Base-by-base conservation (phyloP, 92 coral and sea anemone genomes). In the Virgularia gustaviana region DNA sequence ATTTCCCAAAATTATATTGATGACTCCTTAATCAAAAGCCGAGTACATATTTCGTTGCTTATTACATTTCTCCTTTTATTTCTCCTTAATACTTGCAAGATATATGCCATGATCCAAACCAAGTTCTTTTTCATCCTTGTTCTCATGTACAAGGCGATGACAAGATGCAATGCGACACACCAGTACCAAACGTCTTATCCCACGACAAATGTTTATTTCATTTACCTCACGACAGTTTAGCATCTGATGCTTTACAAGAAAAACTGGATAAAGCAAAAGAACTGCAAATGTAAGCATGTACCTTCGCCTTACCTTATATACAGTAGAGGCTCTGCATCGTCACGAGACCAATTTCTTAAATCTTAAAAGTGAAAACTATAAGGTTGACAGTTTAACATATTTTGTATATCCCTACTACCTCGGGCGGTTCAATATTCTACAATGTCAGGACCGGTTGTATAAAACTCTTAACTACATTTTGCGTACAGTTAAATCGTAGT, bases 41-140 rank as follows among this genome's bases (percentile, higher is more conserved):
- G 6, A 55, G 12, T 63, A 71, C n/a, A 31, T 30, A 35, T 29
- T 16, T 5, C 11, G 39, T 8, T 32, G 15, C 16, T 13, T 5
- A 4, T 44, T 2, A 32, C 9, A 31, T 44, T 31, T 61, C n/a
- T 41, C 45, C 30, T 72, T 80, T 74, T 63, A 44, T 28, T 16
- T 13, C 16, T 58, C 44, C 66, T 60, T 60, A 60, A 60, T 47
- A 2, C 6, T 44, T 68, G 57, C 32, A 67, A 94, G 99, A 94
- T 72, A 87, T 94, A 47, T 82, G 82, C 39, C 90, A 94, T 44
- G 99, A 94, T 54, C 90, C 96, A 1, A 86, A 89, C 55, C 99
- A 94, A 58, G 81, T 81, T 57, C 82, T 94, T 34, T 94, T 86
- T 65, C 89, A 86, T 58, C 63, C 78, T 47, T 94, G 99, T 45